Evolutionary conservation across 2,113 vertebrate genomes (phyloP).

Genomic region (Psephotus haematonotus): DNA sequence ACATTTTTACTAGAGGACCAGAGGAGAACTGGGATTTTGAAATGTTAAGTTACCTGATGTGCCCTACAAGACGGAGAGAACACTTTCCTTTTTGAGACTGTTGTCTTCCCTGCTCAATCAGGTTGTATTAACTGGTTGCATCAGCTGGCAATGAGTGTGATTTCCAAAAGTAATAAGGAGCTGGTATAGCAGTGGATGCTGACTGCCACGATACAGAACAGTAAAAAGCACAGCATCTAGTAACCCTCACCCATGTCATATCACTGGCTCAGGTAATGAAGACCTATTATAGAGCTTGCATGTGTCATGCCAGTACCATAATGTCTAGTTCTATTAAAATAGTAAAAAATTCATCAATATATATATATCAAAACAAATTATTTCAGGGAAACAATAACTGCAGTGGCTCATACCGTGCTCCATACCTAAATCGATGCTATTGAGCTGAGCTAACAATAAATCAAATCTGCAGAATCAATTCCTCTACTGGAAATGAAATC

Average conservation of each 20-base stretch:
- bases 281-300: background rate
- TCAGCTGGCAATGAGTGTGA: background rate
- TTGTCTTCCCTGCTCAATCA: background rate
- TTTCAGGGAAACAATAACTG: constrained; percentile 26
- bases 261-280: background rate
- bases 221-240: background rate
- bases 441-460: background rate
- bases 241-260: background rate
- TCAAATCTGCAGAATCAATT: background rate
- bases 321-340: background rate
- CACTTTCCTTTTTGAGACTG: background rate
- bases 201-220: background rate
- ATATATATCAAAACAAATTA: constrained; percentile 30
- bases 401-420: background rate
- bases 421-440: constrained; percentile 28
- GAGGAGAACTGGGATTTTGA: background rate
- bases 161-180: background rate
- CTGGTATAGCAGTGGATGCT: background rate
- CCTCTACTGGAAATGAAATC: constrained; percentile 19
- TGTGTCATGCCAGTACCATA: background rate
- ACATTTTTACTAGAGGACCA: background rate
- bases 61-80: background rate
- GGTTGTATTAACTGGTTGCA: background rate
- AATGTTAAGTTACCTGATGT: background rate
- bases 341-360: constrained; percentile 32